Conservation (phyloP, 2,113 vertebrate species). For the Spea multiplicata region DNA sequence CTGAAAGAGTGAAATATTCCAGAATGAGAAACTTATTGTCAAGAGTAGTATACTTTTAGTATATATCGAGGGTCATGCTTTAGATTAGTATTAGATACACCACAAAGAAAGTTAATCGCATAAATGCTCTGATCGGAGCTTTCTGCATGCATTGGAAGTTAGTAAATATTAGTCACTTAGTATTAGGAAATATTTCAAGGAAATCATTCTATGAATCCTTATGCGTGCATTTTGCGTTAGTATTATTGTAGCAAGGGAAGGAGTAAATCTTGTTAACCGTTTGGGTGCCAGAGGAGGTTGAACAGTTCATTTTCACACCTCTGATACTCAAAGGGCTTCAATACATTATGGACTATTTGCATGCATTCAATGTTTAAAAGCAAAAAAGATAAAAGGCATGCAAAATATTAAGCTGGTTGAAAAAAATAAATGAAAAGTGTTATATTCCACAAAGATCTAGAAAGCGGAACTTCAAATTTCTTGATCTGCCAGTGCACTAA, state of each 20-base stretch:
- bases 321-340: not conserved
- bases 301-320: not conserved
- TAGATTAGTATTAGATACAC: constrained; percentile 32
- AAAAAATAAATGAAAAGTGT: not conserved
- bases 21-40: constrained; percentile 13
- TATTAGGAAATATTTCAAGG: constrained; percentile 9
- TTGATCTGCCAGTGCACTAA: constrained; percentile 24
- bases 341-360: not conserved
- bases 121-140: constrained; percentile 26
- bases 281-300: not conserved
- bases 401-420: constrained; percentile 16
- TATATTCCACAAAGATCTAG: constrained; percentile 35
- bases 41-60: constrained; percentile 26
- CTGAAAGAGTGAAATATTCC: constrained; percentile 11
- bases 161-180: constrained; percentile 42
- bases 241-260: constrained; percentile 40
- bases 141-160: constrained; percentile 44
- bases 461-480: constrained; percentile 24
- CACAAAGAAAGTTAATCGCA: constrained; percentile 28
- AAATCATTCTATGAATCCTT: constrained; percentile 40
- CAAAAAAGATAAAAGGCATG: constrained; percentile 13
- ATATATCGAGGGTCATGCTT: constrained; percentile 33
- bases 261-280: not conserved
- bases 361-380: constrained; percentile 22
- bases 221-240: constrained; percentile 48